Percentiles rank a stretch among this genome's conserved stretches.
phyloP scores from a whole-genome alignment of 2,888 invertebrate species.

The Drosophila anomelani region DNA sequence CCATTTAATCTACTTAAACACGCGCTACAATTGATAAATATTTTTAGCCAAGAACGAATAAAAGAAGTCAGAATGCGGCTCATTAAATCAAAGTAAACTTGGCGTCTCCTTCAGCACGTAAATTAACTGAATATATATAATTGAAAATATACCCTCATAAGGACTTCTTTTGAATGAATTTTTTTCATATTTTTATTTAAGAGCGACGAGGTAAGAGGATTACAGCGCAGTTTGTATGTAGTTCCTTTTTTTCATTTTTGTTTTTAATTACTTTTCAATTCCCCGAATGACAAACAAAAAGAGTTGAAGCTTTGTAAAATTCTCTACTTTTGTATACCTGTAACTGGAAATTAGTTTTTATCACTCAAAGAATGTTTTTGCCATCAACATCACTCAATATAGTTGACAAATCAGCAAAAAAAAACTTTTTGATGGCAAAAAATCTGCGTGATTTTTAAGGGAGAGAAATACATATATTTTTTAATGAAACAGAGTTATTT shows the following conservation, averaged over 20 bases:
- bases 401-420: neutral
- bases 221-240: neutral
- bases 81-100: neutral
- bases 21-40: constrained; percentile 55
- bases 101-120: no score
- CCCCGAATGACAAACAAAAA: neutral
- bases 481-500: neutral
- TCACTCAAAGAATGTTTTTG: neutral
- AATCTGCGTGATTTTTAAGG: neutral
- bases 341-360: neutral
- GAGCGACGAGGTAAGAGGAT: neutral
- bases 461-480: neutral
- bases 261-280: neutral
- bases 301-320: no score
- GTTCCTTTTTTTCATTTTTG: neutral
- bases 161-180: neutral
- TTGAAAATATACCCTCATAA: neutral
- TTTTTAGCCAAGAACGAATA: constrained; percentile 9
- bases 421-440: neutral
- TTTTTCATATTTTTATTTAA: neutral
- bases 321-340: neutral
- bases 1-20: constrained; percentile 64
- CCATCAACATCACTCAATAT: neutral
- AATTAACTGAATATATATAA: neutral
- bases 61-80: neutral